Evolutionary conservation across 2,888 invertebrate species (phyloP), one percentile per base, ranked within the genome.

Genomic region (Ptilodon capucinus): DNA sequence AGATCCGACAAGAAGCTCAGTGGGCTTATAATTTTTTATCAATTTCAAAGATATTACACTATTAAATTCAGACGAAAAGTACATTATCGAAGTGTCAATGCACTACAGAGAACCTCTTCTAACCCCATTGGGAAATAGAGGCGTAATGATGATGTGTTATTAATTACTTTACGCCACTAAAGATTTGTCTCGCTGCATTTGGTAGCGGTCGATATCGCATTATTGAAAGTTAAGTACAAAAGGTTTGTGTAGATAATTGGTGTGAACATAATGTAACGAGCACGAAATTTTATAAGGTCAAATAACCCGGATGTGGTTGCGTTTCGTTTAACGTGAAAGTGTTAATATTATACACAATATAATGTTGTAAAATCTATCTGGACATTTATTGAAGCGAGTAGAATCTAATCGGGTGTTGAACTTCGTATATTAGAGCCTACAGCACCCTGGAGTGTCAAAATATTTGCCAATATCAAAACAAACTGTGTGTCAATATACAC

Each of bases 221-320:
- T 2, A 19, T 38, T 38, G 13, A 28, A 28, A 18, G 32, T n/a
- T 14, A 30, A 18, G 17, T 36, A 48, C 44, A 48, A 52, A 42
- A 56, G 40, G 21, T 42, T 44, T 34, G 19, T 49, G 17, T 39
- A 44, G 46, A 13, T 54, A 51, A 54, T 56, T 61, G 40, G 52
- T 54, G 47, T 54, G 45, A 62, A 54, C 39, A 48, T 48, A 56
- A 21, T 34, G 39, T 36, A 47, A 44, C 49, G 59, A 48, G 57
- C 54, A 64, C 57, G 47, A 58, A 61, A 54, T 52, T 48, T 40
- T 50, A 49, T 54, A 61, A 66, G 63, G 59, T 51, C 60, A 55
- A 46, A 32, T 43, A 48, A 65, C 48, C 48, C 64, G 65, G 65
- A 64, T 51, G 65, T 56, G 25, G 55, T 42, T 62, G 53, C 52